These are phyloP conservation scores for Chlorops oryzae DNA, from an alignment of 1,140 invertebrate species.

Conservation along the genomic window DNA sequence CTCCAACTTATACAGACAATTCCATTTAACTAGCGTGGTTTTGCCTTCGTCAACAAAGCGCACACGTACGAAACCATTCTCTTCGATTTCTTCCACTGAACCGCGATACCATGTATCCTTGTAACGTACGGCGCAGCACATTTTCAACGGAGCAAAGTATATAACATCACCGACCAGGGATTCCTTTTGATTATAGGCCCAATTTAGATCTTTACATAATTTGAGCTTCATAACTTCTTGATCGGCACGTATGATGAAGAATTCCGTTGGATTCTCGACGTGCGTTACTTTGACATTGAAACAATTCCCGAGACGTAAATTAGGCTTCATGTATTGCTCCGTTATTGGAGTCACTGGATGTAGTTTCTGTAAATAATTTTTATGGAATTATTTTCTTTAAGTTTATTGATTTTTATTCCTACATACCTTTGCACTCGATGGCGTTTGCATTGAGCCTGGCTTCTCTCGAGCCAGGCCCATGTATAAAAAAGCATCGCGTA, in stretches of 20 bases:
- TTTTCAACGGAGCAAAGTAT: conserved; percentile 20
- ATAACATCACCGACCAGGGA: too few species aligned
- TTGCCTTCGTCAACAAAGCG: conserved; percentile 32
- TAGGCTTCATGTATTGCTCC: conserved; percentile 1
- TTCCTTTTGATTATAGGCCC: too few species aligned
- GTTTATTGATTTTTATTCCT: too few species aligned
- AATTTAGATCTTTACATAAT: too few species aligned
- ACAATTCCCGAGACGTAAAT: conserved; percentile 1
- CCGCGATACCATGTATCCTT: conserved; percentile 30
- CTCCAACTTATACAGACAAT: conserved; percentile 23
- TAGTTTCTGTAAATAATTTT: conserved; percentile 9
- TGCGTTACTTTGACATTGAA: conserved; percentile 12
- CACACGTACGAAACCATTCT: conserved; percentile 23
- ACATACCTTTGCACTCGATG: too few species aligned
- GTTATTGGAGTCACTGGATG: background rate
- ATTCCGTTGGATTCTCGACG: conserved; percentile 11
- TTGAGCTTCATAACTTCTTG: too few species aligned
- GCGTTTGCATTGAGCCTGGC: conserved; percentile 11
- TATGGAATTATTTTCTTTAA: background rate
- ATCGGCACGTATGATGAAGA: conserved; percentile 12
- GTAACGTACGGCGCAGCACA: conserved; percentile 22
- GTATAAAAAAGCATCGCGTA: conserved; percentile 39
- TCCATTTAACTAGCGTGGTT: conserved; percentile 20
- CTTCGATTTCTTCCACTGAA: conserved; percentile 20
- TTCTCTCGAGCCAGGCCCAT: conserved; percentile 26